phyloP scores from a whole-genome alignment of 2,113 vertebrate genomes.

The Misgurnus anguillicaudatus region DNA sequence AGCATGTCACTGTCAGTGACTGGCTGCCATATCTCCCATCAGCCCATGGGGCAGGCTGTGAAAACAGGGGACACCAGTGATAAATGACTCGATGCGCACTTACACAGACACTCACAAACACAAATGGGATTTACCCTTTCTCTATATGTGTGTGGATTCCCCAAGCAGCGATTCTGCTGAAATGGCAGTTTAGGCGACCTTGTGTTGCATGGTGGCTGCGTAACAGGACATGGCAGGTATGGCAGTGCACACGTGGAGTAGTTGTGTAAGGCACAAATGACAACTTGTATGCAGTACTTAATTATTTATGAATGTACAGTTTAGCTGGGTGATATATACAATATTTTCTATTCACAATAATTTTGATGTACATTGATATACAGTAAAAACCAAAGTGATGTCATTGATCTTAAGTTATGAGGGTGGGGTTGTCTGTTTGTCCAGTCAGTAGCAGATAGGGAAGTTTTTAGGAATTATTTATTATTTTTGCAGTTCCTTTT shows the following conservation, averaged over 20 bases:
- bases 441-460: too few species aligned
- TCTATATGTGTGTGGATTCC: constrained; percentile 17
- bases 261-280: not conserved
- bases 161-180: constrained; percentile 8
- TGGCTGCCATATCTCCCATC: constrained; percentile 67
- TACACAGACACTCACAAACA: constrained; percentile 34
- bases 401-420: too few species aligned
- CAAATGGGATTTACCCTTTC: constrained; percentile 43
- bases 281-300: not conserved
- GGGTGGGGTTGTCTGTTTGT: too few species aligned
- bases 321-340: not conserved
- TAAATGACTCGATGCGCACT: constrained; percentile 44
- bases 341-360: not conserved
- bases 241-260: not conserved
- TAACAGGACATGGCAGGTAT: not conserved
- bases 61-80: constrained; percentile 52
- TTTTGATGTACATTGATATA: not conserved
- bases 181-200: constrained; percentile 31
- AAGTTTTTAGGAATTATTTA: too few species aligned
- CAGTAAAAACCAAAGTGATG: not conserved
- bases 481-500: too few species aligned
- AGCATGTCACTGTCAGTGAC: constrained; percentile 71
- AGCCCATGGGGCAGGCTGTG: constrained; percentile 53
- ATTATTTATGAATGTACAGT: not conserved
- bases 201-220: constrained; percentile 6